Evolutionary conservation across 1,140 invertebrate species (phyloP).

Genomic region (Zaprionus lachaisei): DNA sequence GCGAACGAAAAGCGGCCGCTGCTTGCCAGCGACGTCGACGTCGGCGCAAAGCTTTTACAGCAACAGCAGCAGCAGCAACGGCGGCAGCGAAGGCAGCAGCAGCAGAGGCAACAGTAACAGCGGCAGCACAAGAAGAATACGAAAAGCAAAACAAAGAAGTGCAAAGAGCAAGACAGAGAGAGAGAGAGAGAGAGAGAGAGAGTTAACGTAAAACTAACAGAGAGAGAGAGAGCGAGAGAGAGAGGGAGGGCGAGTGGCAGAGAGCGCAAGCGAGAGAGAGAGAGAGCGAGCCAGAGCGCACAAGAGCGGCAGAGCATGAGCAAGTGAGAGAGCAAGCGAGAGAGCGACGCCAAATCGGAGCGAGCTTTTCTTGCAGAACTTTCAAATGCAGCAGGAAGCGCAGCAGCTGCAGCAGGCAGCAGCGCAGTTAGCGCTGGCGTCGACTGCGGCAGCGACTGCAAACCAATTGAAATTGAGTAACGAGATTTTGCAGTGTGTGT

Average conservation of each 20-base stretch:
- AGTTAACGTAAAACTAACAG: neutral
- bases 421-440: conserved; percentile 23
- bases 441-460: conserved; percentile 44
- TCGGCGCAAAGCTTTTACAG: conserved; percentile 67
- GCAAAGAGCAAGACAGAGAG: conserved; percentile 57
- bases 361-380: conserved; percentile 70
- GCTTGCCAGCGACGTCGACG: conserved; percentile 37
- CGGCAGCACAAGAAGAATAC: conserved; percentile 63
- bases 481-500: conserved; percentile 58
- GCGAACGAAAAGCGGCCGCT: conserved; percentile 61
- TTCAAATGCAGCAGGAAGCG: conserved; percentile 65
- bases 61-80: conserved; percentile 15
- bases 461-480: conserved; percentile 81
- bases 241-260: conserved; percentile 45
- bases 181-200: too few species aligned
- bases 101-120: conserved; percentile 24
- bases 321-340: conserved; percentile 3
- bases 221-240: neutral
- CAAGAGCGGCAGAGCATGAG: neutral
- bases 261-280: conserved; percentile 4
- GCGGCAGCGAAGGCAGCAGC: neutral
- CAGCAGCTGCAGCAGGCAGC: conserved; percentile 42
- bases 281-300: neutral
- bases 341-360: conserved; percentile 19
- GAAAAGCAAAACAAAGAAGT: conserved; percentile 79